These are phyloP conservation scores for Lepidotrigona ventralis DNA, from an alignment of 1,140 invertebrate genomes.

Conservation along the genomic window DNA sequence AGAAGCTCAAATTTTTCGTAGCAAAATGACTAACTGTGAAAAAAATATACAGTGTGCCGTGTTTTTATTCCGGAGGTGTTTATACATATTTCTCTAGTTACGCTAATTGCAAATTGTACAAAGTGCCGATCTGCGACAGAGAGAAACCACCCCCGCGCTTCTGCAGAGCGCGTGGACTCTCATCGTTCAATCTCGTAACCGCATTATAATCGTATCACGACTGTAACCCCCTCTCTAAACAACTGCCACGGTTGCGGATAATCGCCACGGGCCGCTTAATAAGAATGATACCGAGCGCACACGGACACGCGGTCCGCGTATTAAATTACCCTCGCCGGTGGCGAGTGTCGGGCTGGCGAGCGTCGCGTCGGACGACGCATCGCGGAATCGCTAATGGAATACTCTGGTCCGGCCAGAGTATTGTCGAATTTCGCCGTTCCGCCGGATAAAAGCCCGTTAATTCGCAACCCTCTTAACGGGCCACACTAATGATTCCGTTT, in stretches of 20 bases:
- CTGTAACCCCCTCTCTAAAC: not conserved
- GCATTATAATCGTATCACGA: slow-evolving; percentile 14
- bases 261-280: slow-evolving; percentile 19
- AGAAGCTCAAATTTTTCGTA: not conserved
- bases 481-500: slow-evolving; percentile 68
- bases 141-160: not conserved
- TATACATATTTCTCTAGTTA: not conserved
- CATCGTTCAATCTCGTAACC: not conserved
- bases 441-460: slow-evolving; percentile 66
- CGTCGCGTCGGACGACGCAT: slow-evolving; percentile 56
- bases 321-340: slow-evolving; percentile 59
- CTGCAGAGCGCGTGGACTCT: not conserved
- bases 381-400: slow-evolving; percentile 74
- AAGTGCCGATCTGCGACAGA: not conserved
- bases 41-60: too few species aligned
- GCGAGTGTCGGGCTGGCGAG: slow-evolving; percentile 39
- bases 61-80: too few species aligned
- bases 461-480: slow-evolving; percentile 68
- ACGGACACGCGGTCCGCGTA: slow-evolving; percentile 38
- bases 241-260: not conserved
- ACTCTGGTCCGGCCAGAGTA: slow-evolving; percentile 62
- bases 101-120: not conserved
- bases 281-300: slow-evolving; percentile 14
- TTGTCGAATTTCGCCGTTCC: slow-evolving; percentile 68
- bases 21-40: not conserved